Evolutionary conservation across 2,888 invertebrate species (phyloP).

Genomic region (Actias luna): DNA sequence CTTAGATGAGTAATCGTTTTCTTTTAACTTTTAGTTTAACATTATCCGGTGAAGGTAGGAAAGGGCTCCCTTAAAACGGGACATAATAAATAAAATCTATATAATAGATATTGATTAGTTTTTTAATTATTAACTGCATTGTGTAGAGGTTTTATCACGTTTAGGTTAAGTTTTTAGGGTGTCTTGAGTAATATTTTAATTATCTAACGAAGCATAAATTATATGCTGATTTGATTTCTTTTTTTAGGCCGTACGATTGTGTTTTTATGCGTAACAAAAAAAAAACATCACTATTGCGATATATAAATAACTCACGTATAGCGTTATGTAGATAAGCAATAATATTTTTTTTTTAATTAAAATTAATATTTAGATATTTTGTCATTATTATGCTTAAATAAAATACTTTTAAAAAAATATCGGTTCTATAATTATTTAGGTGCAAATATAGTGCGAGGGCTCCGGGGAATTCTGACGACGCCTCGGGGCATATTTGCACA

Average conservation of each 20-base stretch:
- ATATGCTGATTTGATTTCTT: neutral
- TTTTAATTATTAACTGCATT: slow-evolving; percentile 16
- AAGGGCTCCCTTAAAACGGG: slow-evolving; percentile 37
- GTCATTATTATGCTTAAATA: slow-evolving; percentile 71
- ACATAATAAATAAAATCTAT: slow-evolving; percentile 49
- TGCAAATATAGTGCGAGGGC: slow-evolving; percentile 28
- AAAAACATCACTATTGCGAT: slow-evolving; percentile 30
- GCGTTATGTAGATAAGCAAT: slow-evolving; percentile 56
- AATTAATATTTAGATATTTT: slow-evolving; percentile 71
- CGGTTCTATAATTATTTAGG: slow-evolving; percentile 38
- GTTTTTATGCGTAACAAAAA: neutral
- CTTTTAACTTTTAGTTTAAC: slow-evolving; percentile 34
- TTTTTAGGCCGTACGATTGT: neutral
- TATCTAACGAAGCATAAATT: neutral
- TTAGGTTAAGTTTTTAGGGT: neutral
- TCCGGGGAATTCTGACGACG: slow-evolving; percentile 25
- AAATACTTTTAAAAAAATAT: slow-evolving; percentile 57
- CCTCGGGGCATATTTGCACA: slow-evolving; percentile 67
- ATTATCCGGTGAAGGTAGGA: slow-evolving; percentile 63
- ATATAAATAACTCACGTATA: slow-evolving; percentile 34
- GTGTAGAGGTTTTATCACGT: slow-evolving; percentile 33
- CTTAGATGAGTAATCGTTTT: neutral
- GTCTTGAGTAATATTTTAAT: slow-evolving; percentile 4
- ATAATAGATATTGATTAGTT: slow-evolving; percentile 40
- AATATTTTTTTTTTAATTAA: slow-evolving; percentile 40